Evolutionary conservation across 2,888 invertebrate species (phyloP).

Genomic region (Cylloceria caligata): DNA sequence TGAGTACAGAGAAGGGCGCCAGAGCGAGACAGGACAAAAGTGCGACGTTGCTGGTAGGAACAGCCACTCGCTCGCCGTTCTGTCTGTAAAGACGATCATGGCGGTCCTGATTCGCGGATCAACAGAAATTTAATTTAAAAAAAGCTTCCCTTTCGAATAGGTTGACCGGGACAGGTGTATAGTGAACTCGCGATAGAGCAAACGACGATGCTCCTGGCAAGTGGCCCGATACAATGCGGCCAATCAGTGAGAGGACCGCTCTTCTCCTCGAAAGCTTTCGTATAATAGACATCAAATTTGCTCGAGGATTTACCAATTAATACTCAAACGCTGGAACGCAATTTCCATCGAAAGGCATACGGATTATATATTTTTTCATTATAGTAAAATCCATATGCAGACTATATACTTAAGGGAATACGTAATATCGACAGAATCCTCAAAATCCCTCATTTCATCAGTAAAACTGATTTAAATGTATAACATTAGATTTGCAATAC

Average conservation of each 20-base stretch:
- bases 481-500: too few species aligned
- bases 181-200: slow-evolving; percentile 28
- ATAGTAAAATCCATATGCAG: not conserved
- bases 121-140: slow-evolving; percentile 70
- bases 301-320: slow-evolving; percentile 50
- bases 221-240: slow-evolving; percentile 68
- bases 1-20: not conserved
- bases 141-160: slow-evolving; percentile 36
- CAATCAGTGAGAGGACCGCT: slow-evolving; percentile 64
- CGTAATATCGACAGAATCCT: too few species aligned
- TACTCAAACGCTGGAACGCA: not conserved
- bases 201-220: slow-evolving; percentile 45
- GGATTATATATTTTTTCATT: slow-evolving; percentile 22
- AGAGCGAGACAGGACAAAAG: not conserved
- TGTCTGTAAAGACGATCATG: not conserved
- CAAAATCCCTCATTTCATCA: too few species aligned
- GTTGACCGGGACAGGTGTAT: slow-evolving; percentile 20
- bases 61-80: not conserved
- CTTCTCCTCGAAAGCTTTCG: slow-evolving; percentile 48
- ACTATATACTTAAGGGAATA: not conserved
- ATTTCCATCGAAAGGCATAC: slow-evolving; percentile 1
- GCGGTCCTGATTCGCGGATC: slow-evolving; percentile 8
- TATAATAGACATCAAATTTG: slow-evolving; percentile 29
- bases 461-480: too few species aligned
- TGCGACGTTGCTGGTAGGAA: not conserved